Conservation (phyloP, 2,113 vertebrate genomes). For the Albula goreensis region DNA sequence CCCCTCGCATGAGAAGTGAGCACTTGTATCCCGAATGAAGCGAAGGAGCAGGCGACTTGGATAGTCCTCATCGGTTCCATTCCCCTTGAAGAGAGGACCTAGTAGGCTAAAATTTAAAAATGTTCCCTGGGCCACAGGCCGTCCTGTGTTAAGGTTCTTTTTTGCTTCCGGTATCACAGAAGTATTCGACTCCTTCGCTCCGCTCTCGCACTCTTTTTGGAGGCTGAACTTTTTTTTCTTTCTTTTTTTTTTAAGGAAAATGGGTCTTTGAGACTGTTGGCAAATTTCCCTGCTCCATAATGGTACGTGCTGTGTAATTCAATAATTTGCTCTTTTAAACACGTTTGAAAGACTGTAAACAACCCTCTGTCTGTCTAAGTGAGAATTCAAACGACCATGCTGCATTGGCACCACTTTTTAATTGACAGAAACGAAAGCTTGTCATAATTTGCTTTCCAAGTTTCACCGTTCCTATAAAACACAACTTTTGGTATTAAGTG, state of each 20-base stretch:
- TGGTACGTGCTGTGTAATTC: constrained; percentile 79
- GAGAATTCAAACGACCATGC: constrained; percentile 4
- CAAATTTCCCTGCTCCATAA: constrained; percentile 76
- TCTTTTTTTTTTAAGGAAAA: constrained; percentile 62
- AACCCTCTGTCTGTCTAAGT: constrained; percentile 12
- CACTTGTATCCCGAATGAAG: constrained; percentile 21
- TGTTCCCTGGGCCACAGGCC: constrained; percentile 59
- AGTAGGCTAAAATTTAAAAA: constrained; percentile 47
- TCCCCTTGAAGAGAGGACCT: constrained; percentile 53
- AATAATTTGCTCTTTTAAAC: constrained; percentile 61
- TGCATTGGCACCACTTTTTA: constrained; percentile 10
- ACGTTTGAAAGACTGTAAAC: constrained; percentile 26
- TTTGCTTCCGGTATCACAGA: constrained; percentile 75
- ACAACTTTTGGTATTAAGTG: background rate
- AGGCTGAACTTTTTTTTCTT: constrained; percentile 65
- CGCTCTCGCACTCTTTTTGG: constrained; percentile 63
- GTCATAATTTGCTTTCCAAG: background rate
- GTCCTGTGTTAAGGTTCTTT: constrained; percentile 67
- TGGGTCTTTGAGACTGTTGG: constrained; percentile 79
- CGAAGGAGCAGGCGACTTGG: constrained; percentile 45
- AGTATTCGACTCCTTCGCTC: constrained; percentile 66
- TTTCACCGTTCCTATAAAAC: constrained; percentile 4
- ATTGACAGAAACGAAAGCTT: constrained; percentile 6
- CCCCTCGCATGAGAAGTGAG: constrained; percentile 42
- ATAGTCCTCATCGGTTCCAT: constrained; percentile 41